Conservation (phyloP, 2,113 vertebrate species). For the Agapornis roseicollis region DNA sequence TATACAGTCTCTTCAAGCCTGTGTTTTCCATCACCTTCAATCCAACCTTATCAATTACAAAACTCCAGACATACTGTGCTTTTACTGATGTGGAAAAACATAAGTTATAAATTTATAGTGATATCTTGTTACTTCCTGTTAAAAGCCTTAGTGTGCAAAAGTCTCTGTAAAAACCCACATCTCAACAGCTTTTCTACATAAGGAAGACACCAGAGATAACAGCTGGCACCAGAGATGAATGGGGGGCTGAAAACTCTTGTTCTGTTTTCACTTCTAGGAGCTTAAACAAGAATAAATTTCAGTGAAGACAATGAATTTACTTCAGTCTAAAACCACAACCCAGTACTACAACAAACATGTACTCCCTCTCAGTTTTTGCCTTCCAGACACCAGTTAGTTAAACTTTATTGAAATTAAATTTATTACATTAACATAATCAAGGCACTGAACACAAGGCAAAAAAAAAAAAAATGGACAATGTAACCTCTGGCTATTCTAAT, state of each 20-base stretch:
- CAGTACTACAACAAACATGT: background rate
- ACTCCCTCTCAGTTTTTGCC: background rate
- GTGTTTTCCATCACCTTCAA: background rate
- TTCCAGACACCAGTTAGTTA: background rate
- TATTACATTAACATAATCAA: background rate
- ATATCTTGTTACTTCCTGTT: background rate
- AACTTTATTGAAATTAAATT: background rate
- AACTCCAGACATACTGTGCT: background rate
- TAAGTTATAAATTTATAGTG: background rate
- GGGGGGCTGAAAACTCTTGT: background rate
- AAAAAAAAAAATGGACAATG: background rate
- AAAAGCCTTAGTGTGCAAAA: background rate
- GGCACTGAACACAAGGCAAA: background rate
- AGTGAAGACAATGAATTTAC: background rate
- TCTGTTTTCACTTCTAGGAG: background rate
- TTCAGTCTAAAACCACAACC: background rate
- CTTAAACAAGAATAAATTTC: background rate
- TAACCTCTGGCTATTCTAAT: constrained; percentile 22
- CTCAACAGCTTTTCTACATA: background rate
- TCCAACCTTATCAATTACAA: background rate
- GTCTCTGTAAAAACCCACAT: background rate
- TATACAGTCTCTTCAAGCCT: background rate
- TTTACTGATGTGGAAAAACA: background rate
- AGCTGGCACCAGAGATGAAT: constrained; percentile 14
- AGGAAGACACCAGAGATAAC: constrained; percentile 12